These are phyloP conservation scores for Halictus ligatus DNA, from an alignment of 2,888 invertebrate species.

Conservation along the genomic window DNA sequence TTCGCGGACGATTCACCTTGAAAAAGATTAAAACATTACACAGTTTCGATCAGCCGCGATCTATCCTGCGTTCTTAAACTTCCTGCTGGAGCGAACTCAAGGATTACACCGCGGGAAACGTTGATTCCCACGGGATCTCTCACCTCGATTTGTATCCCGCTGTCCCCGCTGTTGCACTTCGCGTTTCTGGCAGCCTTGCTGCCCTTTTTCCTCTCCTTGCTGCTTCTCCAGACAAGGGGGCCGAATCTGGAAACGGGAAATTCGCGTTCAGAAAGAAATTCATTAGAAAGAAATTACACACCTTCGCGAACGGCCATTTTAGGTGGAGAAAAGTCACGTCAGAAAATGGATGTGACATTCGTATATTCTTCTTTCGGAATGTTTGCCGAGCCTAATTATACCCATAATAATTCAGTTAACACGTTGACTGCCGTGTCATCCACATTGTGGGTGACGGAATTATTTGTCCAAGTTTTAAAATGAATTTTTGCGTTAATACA, in stretches of 20 bases:
- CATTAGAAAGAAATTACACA: not conserved
- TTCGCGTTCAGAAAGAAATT: not conserved
- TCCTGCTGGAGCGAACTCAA: not conserved
- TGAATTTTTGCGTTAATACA: too few species aligned
- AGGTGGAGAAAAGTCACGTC: too few species aligned
- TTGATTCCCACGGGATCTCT: conserved; percentile 61
- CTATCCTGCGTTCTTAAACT: not conserved
- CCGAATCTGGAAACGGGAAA: conserved; percentile 86
- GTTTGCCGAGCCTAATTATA: too few species aligned
- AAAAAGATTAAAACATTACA: conserved; percentile 1
- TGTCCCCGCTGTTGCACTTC: conserved; percentile 91
- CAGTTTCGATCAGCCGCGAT: not conserved
- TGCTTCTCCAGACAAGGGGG: conserved; percentile 89
- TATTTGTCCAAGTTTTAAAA: too few species aligned
- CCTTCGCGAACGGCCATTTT: too few species aligned
- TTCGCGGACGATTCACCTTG: not conserved
- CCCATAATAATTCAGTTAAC: too few species aligned
- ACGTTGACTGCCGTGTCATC: too few species aligned
- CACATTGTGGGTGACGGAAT: too few species aligned
- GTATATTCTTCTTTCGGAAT: too few species aligned
- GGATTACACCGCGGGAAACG: not conserved
- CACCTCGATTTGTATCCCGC: conserved; percentile 90
- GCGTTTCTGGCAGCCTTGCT: conserved; percentile 89
- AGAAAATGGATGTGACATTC: too few species aligned
- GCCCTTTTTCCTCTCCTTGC: conserved; percentile 89